Evolutionary conservation across 2,113 vertebrate genomes (phyloP).

Genomic region (Dryoscopus gambensis): DNA sequence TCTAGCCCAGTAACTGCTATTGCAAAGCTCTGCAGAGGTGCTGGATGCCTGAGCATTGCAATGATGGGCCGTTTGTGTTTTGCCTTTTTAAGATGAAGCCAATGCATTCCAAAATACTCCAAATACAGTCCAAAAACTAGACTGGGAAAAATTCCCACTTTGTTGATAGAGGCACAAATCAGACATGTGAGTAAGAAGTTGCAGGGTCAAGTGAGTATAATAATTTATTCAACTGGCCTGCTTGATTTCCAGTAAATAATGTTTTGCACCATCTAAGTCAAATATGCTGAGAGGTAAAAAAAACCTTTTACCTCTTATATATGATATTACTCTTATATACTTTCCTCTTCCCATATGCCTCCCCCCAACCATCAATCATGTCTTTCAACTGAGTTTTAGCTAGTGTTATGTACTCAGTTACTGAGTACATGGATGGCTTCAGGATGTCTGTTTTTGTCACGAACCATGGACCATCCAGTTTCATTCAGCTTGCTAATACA

Average conservation of each 20-base stretch:
- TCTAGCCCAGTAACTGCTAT: background rate
- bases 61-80: background rate
- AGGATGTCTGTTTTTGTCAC: background rate
- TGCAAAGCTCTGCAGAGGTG: background rate
- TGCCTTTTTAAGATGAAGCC: background rate
- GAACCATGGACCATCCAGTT: background rate
- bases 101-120: background rate
- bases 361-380: fast-evolving
- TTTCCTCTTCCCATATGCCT: background rate
- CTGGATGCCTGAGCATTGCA: background rate
- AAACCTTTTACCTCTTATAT: background rate
- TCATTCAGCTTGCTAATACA: background rate
- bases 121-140: background rate
- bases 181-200: background rate
- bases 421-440: background rate
- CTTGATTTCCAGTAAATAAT: background rate
- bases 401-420: background rate
- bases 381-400: background rate
- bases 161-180: background rate
- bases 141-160: background rate
- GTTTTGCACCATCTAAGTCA: background rate
- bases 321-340: background rate
- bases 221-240: background rate
- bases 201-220: background rate
- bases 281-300: background rate